A percentile compares a stretch with the other conserved stretches of the same genome.
Evolutionary conservation across 2,113 vertebrate genomes (phyloP).

Genomic region (Lanius ludovicianus): DNA sequence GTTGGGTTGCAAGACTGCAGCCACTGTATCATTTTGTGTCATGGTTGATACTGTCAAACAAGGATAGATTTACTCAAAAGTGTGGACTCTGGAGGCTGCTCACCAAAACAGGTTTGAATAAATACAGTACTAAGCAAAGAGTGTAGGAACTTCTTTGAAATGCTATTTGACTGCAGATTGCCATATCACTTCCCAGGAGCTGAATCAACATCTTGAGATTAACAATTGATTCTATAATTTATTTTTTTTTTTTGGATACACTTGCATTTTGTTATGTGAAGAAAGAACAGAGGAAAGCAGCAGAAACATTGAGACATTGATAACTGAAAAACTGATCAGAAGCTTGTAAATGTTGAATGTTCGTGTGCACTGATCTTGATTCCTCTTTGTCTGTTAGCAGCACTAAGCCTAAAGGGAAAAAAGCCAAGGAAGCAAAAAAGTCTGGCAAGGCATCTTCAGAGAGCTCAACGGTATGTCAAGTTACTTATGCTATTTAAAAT

Average conservation of each 20-base stretch:
- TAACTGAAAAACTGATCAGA: background rate
- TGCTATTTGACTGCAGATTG: background rate
- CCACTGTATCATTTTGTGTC: background rate
- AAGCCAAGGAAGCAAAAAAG: slow-evolving; percentile 86
- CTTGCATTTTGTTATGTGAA: background rate
- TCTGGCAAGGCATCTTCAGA: slow-evolving; percentile 66
- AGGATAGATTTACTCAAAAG: background rate
- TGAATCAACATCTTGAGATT: background rate
- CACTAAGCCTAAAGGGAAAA: slow-evolving; percentile 84
- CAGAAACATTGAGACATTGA: background rate
- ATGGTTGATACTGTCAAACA: background rate
- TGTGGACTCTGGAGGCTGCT: background rate
- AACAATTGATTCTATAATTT: background rate
- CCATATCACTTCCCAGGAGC: background rate
- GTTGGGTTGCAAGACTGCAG: background rate
- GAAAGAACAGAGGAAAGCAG: background rate
- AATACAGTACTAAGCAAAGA: background rate
- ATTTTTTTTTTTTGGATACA: background rate
- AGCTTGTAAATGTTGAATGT: background rate
- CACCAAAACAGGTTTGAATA: background rate
- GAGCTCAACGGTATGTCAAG: slow-evolving; percentile 60
- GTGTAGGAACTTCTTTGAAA: background rate
- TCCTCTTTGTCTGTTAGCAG: slow-evolving; percentile 67
- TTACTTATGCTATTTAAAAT: background rate
- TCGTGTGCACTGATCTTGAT: background rate